These are phyloP conservation scores for Nomada fucata DNA, from an alignment of 2,888 invertebrate species.

Conservation along the genomic window DNA sequence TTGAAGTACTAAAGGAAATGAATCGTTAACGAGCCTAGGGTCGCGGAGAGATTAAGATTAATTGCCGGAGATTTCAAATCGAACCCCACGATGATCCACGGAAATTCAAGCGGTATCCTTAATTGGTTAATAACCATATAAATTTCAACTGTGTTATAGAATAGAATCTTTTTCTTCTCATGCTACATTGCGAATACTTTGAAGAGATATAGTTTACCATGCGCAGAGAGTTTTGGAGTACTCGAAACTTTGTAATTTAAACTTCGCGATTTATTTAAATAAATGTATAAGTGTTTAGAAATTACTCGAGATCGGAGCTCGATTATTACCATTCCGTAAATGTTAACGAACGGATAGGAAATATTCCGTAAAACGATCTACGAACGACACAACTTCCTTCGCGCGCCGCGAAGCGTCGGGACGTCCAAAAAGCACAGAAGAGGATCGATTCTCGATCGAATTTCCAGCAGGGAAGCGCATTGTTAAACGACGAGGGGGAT, in stretches of 20 bases:
- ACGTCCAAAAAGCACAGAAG: no score
- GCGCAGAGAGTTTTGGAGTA: not conserved
- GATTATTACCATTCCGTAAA: no score
- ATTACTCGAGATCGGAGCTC: no score
- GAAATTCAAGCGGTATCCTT: not conserved
- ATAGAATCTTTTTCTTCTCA: not conserved
- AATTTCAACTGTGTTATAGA: not conserved
- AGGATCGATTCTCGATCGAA: not conserved
- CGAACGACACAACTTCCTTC: no score
- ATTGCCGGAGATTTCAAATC: slow-evolving; percentile 31
- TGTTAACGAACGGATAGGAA: no score
- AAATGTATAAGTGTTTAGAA: no score
- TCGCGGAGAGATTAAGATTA: slow-evolving; percentile 44
- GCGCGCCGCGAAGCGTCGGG: not conserved
- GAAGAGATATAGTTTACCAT: not conserved
- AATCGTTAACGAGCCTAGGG: slow-evolving; percentile 27
- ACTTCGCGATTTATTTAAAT: no score
- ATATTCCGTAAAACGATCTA: no score
- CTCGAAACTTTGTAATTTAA: not conserved
- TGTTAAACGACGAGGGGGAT: slow-evolving; percentile 14
- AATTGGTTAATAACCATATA: not conserved
- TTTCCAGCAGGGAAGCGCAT: not conserved
- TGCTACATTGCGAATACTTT: not conserved
- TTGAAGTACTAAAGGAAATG: slow-evolving; percentile 33
- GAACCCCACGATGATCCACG: slow-evolving; percentile 2